Percentiles rank a stretch among this genome's conserved stretches.
phyloP scores from a whole-genome alignment of 2,888 invertebrate species.

The Acanthosoma haemorrhoidale region DNA sequence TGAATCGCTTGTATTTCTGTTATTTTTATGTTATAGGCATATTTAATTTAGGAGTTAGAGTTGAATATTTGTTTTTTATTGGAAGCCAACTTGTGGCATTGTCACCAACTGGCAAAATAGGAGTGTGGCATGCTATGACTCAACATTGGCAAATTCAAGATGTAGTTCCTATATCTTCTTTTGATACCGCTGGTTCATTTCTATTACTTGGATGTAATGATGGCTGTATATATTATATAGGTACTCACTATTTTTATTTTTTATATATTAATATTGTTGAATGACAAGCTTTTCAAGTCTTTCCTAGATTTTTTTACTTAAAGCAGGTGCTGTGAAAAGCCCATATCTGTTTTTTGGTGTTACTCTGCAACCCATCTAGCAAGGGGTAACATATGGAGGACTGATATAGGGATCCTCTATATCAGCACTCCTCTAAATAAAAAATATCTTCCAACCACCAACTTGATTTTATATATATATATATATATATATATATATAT shows the following conservation, averaged over 20 bases:
- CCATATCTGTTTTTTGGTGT: too few species aligned
- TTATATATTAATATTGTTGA: too few species aligned
- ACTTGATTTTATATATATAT: too few species aligned
- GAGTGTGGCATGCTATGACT: conserved; percentile 99
- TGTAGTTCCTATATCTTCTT: conserved; percentile 89
- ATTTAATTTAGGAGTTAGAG: conserved; percentile 84
- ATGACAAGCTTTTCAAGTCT: too few species aligned
- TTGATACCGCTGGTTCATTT: conserved; percentile 95
- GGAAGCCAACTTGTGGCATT: conserved; percentile 96
- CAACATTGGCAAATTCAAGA: conserved; percentile 98
- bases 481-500: too few species aligned
- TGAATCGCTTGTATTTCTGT: not conserved
- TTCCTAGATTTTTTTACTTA: too few species aligned
- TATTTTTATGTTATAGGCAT: conserved; percentile 56
- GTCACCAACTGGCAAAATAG: conserved; percentile 86
- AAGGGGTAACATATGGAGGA: too few species aligned
- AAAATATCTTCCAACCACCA: too few species aligned
- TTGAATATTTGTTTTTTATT: conserved; percentile 95
- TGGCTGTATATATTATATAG: conserved; percentile 94
- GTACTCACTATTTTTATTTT: conserved; percentile 50
- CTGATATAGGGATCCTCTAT: too few species aligned
- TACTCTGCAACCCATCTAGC: too few species aligned
- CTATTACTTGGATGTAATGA: conserved; percentile 90
- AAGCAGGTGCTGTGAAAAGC: too few species aligned
- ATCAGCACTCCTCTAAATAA: too few species aligned